Conservation (phyloP, 2,797 vertebrate species). For the Adrianichthys oophorus region DNA sequence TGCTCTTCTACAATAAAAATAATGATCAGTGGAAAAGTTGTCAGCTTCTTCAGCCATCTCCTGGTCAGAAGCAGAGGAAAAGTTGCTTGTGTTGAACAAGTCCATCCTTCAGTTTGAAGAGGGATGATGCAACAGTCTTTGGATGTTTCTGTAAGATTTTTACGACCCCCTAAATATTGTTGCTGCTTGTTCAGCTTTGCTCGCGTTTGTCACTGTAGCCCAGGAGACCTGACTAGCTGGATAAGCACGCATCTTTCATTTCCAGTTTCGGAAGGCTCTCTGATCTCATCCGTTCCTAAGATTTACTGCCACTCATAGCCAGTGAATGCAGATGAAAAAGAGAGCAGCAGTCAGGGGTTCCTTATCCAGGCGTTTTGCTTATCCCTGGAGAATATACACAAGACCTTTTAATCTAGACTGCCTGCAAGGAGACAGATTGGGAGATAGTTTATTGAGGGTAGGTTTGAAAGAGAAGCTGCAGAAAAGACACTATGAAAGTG, state of each 20-base stretch:
- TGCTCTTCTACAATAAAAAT: slow-evolving; percentile 29
- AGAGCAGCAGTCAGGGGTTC: neutral
- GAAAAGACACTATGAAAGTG: slow-evolving; percentile 25
- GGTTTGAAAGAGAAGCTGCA: slow-evolving; percentile 20
- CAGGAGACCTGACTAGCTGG: slow-evolving; percentile 32
- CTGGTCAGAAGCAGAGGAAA: neutral
- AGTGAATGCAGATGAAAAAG: slow-evolving; percentile 41
- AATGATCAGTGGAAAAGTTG: slow-evolving; percentile 3
- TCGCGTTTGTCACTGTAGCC: slow-evolving; percentile 30
- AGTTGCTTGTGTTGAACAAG: neutral
- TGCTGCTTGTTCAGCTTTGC: slow-evolving; percentile 11
- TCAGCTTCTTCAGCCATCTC: slow-evolving; percentile 2
- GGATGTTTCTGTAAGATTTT: slow-evolving; percentile 39
- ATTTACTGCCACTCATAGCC: slow-evolving; percentile 59
- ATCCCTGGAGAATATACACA: slow-evolving; percentile 40
- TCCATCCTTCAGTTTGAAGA: neutral
- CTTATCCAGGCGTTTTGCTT: slow-evolving; percentile 16
- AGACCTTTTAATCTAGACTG: slow-evolving; percentile 34
- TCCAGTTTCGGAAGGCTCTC: slow-evolving; percentile 49
- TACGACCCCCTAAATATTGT: slow-evolving; percentile 54
- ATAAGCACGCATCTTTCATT: slow-evolving; percentile 59
- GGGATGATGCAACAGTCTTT: slow-evolving; percentile 15
- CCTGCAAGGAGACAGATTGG: slow-evolving; percentile 20
- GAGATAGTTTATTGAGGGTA: slow-evolving; percentile 30
- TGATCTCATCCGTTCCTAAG: slow-evolving; percentile 49